Evolutionary conservation across 2,888 invertebrate species (phyloP).

Genomic region (Philonicus albiceps): DNA sequence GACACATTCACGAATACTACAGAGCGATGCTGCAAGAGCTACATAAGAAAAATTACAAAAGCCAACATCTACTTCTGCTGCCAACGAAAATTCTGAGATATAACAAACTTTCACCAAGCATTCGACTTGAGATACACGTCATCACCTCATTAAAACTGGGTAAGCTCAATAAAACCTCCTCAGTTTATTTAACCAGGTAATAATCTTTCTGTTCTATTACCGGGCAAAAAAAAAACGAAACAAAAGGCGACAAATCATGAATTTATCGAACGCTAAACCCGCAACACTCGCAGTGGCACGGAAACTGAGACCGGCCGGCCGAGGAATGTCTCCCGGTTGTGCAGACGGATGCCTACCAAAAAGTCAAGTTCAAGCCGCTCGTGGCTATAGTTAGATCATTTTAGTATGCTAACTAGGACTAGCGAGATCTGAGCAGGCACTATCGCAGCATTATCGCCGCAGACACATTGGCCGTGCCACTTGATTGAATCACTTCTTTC

Average conservation of each 20-base stretch:
- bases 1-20: neutral
- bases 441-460: neutral
- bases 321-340: neutral
- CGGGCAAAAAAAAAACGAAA: neutral
- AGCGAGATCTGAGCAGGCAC: neutral
- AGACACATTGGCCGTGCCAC: neutral
- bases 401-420: conserved; percentile 14
- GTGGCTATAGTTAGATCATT: conserved; percentile 15
- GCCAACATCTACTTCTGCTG: neutral
- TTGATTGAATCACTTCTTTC: conserved; percentile 15
- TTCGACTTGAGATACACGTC: neutral
- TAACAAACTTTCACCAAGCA: neutral
- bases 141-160: neutral
- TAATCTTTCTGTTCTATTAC: neutral
- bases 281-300: neutral
- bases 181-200: neutral
- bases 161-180: neutral
- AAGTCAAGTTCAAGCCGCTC: conserved; percentile 29
- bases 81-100: neutral
- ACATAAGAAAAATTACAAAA: neutral
- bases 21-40: neutral
- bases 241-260: neutral
- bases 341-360: neutral
- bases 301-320: neutral
- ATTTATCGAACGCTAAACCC: neutral